Evolutionary conservation across 2,888 invertebrate genomes (phyloP).

Genomic region (Cinara cedri): DNA sequence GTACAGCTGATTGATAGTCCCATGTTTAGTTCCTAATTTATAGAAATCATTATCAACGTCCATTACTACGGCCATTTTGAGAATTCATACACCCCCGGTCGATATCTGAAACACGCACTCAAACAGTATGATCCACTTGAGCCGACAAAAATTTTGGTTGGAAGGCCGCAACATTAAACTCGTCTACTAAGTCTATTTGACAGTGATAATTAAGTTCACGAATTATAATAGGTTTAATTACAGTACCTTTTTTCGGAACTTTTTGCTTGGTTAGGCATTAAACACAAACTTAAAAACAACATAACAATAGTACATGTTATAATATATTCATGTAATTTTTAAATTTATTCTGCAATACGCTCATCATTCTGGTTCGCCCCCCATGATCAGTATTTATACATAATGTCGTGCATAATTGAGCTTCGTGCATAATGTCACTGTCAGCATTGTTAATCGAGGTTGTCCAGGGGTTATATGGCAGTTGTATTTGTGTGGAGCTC

Average conservation of each 20-base stretch:
- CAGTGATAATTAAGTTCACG: constrained; percentile 55
- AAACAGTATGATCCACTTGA: background rate
- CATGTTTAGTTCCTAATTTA: background rate
- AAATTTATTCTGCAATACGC: constrained; percentile 26
- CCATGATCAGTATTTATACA: constrained; percentile 26
- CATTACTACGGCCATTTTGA: background rate
- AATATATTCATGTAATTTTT: no score
- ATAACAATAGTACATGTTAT: constrained; percentile 4
- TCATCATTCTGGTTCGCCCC: constrained; percentile 36
- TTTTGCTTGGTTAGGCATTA: constrained; percentile 6
- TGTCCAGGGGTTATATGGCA: no score
- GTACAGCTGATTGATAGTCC: background rate
- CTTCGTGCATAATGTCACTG: background rate
- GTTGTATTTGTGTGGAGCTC: no score
- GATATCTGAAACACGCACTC: background rate
- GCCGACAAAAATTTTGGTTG: background rate
- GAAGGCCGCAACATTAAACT: background rate
- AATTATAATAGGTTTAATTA: constrained; percentile 8
- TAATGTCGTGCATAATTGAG: no score
- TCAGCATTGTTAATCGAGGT: no score
- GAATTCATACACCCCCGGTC: background rate
- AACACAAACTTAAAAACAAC: background rate
- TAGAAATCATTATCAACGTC: background rate
- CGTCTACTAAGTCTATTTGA: constrained; percentile 20
- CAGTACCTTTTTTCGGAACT: constrained; percentile 3